Base-by-base conservation (phyloP, 2,888 invertebrate genomes). In the Watsonalla binaria region DNA sequence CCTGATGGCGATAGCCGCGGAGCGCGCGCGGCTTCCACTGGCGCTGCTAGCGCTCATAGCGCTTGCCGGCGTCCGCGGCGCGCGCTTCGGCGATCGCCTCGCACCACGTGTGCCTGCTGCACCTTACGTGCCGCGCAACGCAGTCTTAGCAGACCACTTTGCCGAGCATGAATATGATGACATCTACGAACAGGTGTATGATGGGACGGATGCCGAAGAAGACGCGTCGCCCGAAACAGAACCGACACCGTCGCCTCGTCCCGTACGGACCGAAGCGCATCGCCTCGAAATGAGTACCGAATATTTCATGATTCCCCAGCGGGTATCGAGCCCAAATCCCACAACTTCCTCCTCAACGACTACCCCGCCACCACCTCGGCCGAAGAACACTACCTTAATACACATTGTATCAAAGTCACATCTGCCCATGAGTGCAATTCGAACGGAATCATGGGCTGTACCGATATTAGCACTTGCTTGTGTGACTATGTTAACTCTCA, bases 391-490 rank as follows among this genome's bases (percentile, higher is more conserved):
- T 51, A 76, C 82, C 55, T 62, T 76, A 52, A 63, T 73, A 65
- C 60, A 71, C 52, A 49, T 42, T 42, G 58, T 67, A 39, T 57
- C 82, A 54, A 74, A 77, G 6, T 67, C 77, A 49, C 78, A 76
- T 24, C 59, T 72, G 5, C 63, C 15, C 11, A 6, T 77, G 7
- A 81, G 84, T 6, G 84, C 92, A 52, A 82, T 95, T 51, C 92
- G 96, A 53, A 92, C 94, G 63, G 96, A 97, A 78, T 93, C 96
- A 15, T 98, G 98, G 98, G 97, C 97, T 45, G 94, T 97, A 63
- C 97, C 98, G 0, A 93, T 98, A 52, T 92, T 98, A 55, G 95
- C 96, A 14, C 92, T 97, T 58, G 95, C 97, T 54, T 94, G 95
- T 45, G 92, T 96, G 37, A 95, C 96, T 62, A 96, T 98, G 94